Percentiles rank a stretch among this genome's conserved stretches.
These are phyloP conservation scores for Parnassius apollo DNA, from an alignment of 2,888 invertebrate genomes.

Conservation along the genomic window DNA sequence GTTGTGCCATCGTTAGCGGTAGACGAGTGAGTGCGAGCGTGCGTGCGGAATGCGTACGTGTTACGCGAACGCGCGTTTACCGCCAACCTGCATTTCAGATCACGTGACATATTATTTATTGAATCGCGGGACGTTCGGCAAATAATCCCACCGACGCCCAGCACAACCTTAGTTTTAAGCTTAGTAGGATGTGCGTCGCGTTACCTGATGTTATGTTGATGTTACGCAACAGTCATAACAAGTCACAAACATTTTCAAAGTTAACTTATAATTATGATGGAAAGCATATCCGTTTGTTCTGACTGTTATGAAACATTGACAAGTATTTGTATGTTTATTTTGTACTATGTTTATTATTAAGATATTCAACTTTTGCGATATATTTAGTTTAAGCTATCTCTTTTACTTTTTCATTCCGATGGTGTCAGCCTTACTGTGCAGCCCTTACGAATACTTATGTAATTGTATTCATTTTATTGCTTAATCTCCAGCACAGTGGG, in stretches of 20 bases:
- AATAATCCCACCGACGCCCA: constrained; percentile 73
- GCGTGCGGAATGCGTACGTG: constrained; percentile 1
- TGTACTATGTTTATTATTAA: constrained; percentile 45
- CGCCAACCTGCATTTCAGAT: constrained; percentile 55
- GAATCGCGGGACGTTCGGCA: constrained; percentile 62
- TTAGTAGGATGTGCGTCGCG: constrained; percentile 67
- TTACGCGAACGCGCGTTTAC: constrained; percentile 28
- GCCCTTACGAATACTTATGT: constrained; percentile 16
- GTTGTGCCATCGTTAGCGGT: constrained; percentile 63
- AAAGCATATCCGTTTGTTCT: constrained; percentile 3
- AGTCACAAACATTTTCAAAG: not conserved
- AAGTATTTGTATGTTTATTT: constrained; percentile 48
- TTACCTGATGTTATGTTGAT: constrained; percentile 65
- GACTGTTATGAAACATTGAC: constrained; percentile 41
- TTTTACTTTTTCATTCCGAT: constrained; percentile 69
- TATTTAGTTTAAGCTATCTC: constrained; percentile 52
- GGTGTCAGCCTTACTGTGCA: constrained; percentile 35
- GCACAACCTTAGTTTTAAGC: constrained; percentile 63
- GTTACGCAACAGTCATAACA: constrained; percentile 43
- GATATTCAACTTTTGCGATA: constrained; percentile 34
- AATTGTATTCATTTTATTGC: constrained; percentile 1
- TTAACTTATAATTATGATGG: not conserved
- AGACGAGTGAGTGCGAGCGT: constrained; percentile 32
- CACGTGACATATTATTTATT: constrained; percentile 70
- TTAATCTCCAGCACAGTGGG: constrained; percentile 8